Evolutionary conservation across 2,113 vertebrate genomes (phyloP).

Genomic region (Pyxicephalus adspersus): DNA sequence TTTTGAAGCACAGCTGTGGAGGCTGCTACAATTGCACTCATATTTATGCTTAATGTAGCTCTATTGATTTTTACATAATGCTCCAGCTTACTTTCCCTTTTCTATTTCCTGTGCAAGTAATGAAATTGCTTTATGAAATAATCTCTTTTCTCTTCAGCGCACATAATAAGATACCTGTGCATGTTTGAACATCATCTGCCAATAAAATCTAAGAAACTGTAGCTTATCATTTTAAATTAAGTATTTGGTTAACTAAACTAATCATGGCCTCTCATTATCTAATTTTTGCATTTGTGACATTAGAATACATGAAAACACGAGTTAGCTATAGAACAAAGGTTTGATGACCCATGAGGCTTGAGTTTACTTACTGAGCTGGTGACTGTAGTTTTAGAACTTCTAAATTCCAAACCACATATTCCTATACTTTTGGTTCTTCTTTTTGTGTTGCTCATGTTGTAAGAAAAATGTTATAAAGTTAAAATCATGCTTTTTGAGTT

Average conservation of each 20-base stretch:
- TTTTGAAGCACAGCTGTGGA: not conserved
- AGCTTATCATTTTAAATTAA: not conserved
- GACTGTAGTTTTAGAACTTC: not conserved
- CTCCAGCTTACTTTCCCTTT: not conserved
- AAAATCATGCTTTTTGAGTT: too few relatives aligned
- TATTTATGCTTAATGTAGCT: slow-evolving; percentile 6
- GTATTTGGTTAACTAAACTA: not conserved
- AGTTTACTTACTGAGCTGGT: not conserved
- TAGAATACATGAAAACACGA: too few relatives aligned
- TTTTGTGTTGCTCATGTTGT: too few relatives aligned
- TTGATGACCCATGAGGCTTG: not conserved
- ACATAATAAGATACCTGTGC: not conserved
- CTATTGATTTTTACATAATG: slow-evolving; percentile 29
- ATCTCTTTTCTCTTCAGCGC: not conserved
- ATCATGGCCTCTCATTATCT: not conserved
- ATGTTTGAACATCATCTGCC: not conserved
- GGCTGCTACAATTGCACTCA: not conserved
- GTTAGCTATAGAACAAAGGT: not conserved
- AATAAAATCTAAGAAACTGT: not conserved
- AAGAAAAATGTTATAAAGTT: too few relatives aligned
- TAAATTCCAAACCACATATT: not conserved
- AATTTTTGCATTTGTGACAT: too few relatives aligned
- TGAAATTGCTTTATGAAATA: slow-evolving; percentile 14
- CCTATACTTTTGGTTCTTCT: too few relatives aligned
- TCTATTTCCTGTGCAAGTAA: slow-evolving; percentile 26